Base-by-base conservation (phyloP, 2,888 invertebrate species). In the Hipparchia sbordonii region DNA sequence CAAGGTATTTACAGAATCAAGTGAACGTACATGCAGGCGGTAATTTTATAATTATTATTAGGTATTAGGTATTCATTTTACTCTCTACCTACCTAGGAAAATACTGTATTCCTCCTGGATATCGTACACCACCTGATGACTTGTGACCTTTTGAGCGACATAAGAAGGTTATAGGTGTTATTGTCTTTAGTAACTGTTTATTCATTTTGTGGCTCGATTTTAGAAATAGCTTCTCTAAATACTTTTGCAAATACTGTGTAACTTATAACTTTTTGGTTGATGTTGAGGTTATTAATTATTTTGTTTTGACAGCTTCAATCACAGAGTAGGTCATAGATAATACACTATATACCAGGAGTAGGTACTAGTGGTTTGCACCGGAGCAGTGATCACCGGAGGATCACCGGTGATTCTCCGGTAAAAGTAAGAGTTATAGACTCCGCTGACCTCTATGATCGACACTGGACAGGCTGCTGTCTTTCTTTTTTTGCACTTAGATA, bases 41-140 rank as follows among this genome's bases (percentile, higher is more conserved):
- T 56, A n/a, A 13, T 56, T 56, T 7, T 13, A 12, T 6, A 56
- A 23, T 13, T n/a, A 13, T 2, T 23, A 8, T 23, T 2, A 7
- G 23, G 23, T 23, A 23, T 23, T 23, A 23, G 23, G 23, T 23
- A 23, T 23, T 23, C 23, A 23, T 23, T 23, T 23, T 23, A 23
- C 23, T 23, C 7, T 6, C 3, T 12, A 12, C 5, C 23, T 85
- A 92, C 94, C 94, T 91, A n/a, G 94, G 94, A 79, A 89, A 93
- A 77, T 92, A 94, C 4, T 81, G 77, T 76, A 94, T 94, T 52
- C 95, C 94, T 57, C 94, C 95, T 71, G 95, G 95, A 82, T 95
- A 95, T 77, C 91, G 89, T 74, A 95, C 91, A 71, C 95, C 95
- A 59, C 93, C 94, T n/a, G 86, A 87, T 74, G 85, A 83, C 82